These are phyloP conservation scores for Bombus consobrinus DNA, from an alignment of 1,140 invertebrate genomes.

Conservation along the genomic window DNA sequence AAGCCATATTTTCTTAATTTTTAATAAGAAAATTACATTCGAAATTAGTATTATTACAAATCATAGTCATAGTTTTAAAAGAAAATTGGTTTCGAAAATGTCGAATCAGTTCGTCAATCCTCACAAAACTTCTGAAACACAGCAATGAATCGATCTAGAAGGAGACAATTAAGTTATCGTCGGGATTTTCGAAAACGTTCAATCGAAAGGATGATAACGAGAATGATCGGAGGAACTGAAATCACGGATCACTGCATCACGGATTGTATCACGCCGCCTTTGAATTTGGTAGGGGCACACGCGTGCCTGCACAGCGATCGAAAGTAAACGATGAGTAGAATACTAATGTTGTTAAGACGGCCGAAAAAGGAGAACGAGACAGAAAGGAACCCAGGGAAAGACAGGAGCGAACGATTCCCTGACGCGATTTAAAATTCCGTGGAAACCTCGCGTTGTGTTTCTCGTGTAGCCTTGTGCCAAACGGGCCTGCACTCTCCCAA, in stretches of 20 bases:
- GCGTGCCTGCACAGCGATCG: conserved; percentile 73
- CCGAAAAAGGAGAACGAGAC: conserved; percentile 13
- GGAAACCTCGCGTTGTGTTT: conserved; percentile 27
- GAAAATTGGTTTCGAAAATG: not conserved
- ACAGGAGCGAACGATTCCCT: conserved; percentile 24
- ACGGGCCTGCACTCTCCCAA: conserved; percentile 11
- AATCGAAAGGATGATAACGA: not conserved
- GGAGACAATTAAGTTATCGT: conserved; percentile 8
- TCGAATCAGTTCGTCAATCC: not conserved
- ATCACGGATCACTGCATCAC: conserved; percentile 62
- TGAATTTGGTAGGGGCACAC: conserved; percentile 72
- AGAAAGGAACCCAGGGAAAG: not conserved
- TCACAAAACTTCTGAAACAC: no score
- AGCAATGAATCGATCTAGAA: not conserved
- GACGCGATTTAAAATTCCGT: conserved; percentile 72
- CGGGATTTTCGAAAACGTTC: not conserved
- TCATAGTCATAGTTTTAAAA: not conserved
- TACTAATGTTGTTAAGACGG: conserved; percentile 73
- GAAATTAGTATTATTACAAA: no score
- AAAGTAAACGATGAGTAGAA: conserved; percentile 76
- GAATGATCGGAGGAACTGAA: conserved; percentile 42
- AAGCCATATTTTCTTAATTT: no score
- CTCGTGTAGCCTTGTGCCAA: conserved; percentile 65
- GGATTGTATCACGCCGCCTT: conserved; percentile 71
- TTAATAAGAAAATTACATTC: no score